Evolutionary conservation across 2,888 invertebrate species (phyloP).

Genomic region (Chrysopilus asiliformis): DNA sequence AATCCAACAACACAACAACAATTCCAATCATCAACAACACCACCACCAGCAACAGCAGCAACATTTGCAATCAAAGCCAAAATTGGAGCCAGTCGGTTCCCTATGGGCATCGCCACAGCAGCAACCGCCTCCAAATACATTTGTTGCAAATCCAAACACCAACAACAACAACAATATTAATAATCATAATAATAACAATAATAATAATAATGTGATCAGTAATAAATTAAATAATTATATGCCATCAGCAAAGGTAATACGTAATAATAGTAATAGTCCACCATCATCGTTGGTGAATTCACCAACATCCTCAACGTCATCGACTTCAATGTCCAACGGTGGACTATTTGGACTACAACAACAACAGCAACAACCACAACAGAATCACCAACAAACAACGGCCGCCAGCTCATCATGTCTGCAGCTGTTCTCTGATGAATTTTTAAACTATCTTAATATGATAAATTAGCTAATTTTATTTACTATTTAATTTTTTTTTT

Average conservation of each 20-base stretch:
- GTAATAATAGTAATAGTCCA: no score
- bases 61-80: slow-evolving; percentile 10
- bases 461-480: slow-evolving; percentile 36
- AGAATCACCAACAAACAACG: slow-evolving; percentile 17
- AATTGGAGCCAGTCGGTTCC: slow-evolving; percentile 5
- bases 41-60: slow-evolving; percentile 7
- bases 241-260: no score
- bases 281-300: slow-evolving; percentile 9
- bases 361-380: slow-evolving; percentile 1
- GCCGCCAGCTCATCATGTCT: slow-evolving; percentile 43
- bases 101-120: slow-evolving; percentile 5
- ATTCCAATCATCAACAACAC: slow-evolving; percentile 8
- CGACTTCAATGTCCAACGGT: slow-evolving; percentile 2
- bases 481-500: slow-evolving; percentile 13
- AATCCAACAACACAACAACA: slow-evolving; percentile 10
- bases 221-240: slow-evolving; percentile 8
- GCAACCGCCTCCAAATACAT: slow-evolving; percentile 6
- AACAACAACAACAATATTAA: slow-evolving; percentile 11
- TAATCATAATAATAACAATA: slow-evolving; percentile 11
- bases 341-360: neutral
- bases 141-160: slow-evolving; percentile 3
- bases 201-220: slow-evolving; percentile 8
- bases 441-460: slow-evolving; percentile 48
- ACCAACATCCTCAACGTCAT: slow-evolving; percentile 14
- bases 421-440: slow-evolving; percentile 49